Evolutionary conservation across 1,140 invertebrate species (phyloP), one percentile per base, ranked within the genome.

Genomic region (Lanistes nyassanus): DNA sequence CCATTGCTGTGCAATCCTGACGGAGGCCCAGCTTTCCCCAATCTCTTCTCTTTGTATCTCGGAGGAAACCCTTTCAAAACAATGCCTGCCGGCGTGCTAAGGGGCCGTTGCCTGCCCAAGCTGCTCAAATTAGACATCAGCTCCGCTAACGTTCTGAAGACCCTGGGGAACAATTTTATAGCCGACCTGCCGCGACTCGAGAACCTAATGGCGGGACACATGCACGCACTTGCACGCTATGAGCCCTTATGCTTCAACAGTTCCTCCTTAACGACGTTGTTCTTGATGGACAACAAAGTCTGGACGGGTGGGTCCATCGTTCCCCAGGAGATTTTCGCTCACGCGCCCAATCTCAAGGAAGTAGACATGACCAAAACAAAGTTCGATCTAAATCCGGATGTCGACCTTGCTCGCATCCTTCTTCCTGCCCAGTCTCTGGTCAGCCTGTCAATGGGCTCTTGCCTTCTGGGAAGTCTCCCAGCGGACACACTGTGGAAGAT

Each of bases 81-180:
- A 16, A 7, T 68, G 0, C 21, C 37, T n/a, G 66, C 47, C 23
- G 23, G 37, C 1, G 21, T 37, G 23, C 29, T 68, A 37, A 68
- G 29, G 21, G 37, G 66, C 16, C 19, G 7, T 4, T 42, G 47
- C 16, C 21, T 42, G 13, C 66, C 47, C 3, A 68, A 47, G 21
- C 29, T 42, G 34, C 39, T 37, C 6, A 68, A 68, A 29, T 47
- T 68, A 29, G 37, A 68, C 66, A 68, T 39, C 23, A 68, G 23
- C 37, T 31, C 26, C 29, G 37, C 47, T 23, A 68, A 19, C 66
- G 47, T 26, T 23, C 37, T 29, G 5, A 31, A 16, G 36, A 3
- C 6, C 42, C 29, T 42, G 16, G 66, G 1, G 2, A 42, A 42
- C 66, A 42, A 39, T 23, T 42, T 42, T 47, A 21, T 68, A 6